These are phyloP conservation scores for Smutsia gigantea DNA, from an alignment of 2,797 vertebrate genomes.

Conservation along the genomic window DNA sequence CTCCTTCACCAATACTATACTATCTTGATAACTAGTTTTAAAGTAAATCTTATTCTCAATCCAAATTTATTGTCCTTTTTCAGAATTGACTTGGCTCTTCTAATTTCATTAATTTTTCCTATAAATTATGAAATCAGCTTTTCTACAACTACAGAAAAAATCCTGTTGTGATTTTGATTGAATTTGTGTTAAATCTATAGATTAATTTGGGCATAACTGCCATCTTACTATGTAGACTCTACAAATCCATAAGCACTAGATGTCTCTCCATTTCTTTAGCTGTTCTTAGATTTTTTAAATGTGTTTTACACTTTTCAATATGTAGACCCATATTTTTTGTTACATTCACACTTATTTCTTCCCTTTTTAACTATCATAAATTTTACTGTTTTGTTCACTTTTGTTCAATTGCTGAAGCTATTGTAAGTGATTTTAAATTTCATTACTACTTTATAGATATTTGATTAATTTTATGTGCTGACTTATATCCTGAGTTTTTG, in stretches of 20 bases:
- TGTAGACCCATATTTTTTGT: background rate
- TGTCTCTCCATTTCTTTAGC: background rate
- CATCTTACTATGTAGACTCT: background rate
- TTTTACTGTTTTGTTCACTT: background rate
- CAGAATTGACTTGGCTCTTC: background rate
- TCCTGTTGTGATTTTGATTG: background rate
- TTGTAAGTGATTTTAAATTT: background rate
- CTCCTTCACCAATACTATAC: background rate
- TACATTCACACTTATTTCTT: background rate
- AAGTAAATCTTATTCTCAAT: constrained; percentile 37
- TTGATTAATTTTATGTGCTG: background rate
- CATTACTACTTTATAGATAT: background rate
- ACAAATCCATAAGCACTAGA: background rate
- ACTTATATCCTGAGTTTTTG: background rate
- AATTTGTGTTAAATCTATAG: background rate
- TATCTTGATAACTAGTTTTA: background rate
- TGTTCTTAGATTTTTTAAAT: background rate
- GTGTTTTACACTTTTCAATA: background rate
- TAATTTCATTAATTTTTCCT: background rate
- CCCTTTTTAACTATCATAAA: background rate
- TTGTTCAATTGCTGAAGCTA: background rate
- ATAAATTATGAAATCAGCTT: background rate
- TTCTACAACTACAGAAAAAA: background rate
- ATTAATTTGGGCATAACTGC: background rate
- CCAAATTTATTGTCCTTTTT: background rate